A percentile compares a stretch with the other conserved stretches of the same genome.
phyloP scores from a whole-genome alignment of 2,888 invertebrate species.

The Drosophila suboccidentalis region DNA sequence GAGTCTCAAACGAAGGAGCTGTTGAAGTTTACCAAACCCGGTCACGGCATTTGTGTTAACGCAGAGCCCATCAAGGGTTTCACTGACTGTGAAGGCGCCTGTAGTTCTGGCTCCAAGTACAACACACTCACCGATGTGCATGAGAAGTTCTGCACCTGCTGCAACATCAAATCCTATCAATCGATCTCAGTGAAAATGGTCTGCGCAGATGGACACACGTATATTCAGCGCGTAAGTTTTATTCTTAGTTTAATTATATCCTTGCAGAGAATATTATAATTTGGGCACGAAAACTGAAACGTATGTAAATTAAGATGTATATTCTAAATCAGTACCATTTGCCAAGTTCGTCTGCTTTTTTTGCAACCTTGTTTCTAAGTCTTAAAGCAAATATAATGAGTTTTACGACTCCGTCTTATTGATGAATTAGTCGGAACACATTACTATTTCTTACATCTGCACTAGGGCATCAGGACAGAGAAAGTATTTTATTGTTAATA shows the following conservation, averaged over 20 bases:
- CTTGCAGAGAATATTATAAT: neutral
- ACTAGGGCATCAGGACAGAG: no score
- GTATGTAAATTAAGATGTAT: no score
- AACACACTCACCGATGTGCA: conserved; percentile 88
- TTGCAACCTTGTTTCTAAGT: no score
- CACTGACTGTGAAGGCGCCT: conserved; percentile 90
- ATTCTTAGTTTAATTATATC: neutral
- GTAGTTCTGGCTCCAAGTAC: conserved; percentile 90
- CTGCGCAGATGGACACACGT: conserved; percentile 86
- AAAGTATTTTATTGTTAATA: no score
- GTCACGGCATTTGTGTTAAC: conserved; percentile 90
- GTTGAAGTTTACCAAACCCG: conserved; percentile 85
- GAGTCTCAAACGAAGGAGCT: conserved; percentile 87
- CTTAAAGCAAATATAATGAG: no score
- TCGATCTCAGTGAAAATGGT: conserved; percentile 82
- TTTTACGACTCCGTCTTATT: no score
- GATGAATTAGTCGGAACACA: no score
- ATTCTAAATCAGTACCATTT: no score
- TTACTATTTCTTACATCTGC: no score
- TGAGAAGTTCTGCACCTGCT: conserved; percentile 88
- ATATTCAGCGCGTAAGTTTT: conserved; percentile 39
- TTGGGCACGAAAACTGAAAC: neutral
- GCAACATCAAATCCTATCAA: conserved; percentile 85
- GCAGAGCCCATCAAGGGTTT: conserved; percentile 87
- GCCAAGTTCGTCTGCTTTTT: no score